Percentiles rank a stretch among this genome's conserved stretches.
Conservation (phyloP, 2,888 invertebrate genomes). For the Nebria brevicollis region DNA sequence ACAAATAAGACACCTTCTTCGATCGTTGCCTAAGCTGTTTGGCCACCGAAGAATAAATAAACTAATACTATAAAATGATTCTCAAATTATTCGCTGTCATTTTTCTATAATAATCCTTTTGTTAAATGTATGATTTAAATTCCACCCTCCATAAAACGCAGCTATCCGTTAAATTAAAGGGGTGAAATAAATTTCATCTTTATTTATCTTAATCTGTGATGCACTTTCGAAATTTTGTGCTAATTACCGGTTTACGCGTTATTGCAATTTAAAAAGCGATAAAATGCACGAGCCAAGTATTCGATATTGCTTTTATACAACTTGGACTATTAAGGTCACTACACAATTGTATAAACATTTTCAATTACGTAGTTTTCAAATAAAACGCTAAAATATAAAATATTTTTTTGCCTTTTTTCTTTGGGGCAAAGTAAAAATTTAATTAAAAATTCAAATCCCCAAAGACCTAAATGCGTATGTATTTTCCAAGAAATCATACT, state of each 20-base stretch:
- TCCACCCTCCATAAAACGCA: no score
- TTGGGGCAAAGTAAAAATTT: conserved; percentile 24
- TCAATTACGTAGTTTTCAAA: no score
- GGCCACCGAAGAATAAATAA: not conserved
- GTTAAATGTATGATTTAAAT: no score
- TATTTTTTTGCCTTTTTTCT: not conserved
- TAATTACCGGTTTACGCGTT: not conserved
- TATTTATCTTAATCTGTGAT: not conserved
- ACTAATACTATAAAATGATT: not conserved
- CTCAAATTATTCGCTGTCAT: not conserved
- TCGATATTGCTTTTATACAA: not conserved
- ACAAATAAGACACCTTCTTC: conserved; percentile 40
- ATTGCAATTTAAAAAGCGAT: not conserved
- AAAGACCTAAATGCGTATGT: conserved; percentile 22
- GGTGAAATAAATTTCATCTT: not conserved
- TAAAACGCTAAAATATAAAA: no score
- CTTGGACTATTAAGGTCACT: no score
- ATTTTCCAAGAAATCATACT: conserved; percentile 29
- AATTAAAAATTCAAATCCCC: conserved; percentile 25
- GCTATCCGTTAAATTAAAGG: not conserved
- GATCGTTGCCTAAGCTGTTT: conserved; percentile 20
- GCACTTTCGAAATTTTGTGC: not conserved
- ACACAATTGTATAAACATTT: no score
- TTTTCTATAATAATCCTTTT: no score
- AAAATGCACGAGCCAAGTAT: not conserved